Base-by-base conservation (phyloP, 2,888 invertebrate genomes). In the Acanthoscelides obtectus region DNA sequence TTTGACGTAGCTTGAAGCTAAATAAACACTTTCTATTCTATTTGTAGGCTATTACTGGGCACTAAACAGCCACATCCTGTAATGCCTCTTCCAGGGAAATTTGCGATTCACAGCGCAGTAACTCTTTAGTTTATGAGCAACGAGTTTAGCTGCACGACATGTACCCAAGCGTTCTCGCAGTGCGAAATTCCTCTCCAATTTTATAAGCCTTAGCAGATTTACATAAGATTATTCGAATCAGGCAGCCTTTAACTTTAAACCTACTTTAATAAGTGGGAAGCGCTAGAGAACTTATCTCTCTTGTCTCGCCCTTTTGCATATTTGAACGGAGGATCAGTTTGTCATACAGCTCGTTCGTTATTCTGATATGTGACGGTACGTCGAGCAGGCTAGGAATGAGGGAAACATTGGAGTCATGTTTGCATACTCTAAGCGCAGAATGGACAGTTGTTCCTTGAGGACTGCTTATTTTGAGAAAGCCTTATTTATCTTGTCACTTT, bases 201-300 rank as follows among this genome's bases (percentile, higher is more conserved):
- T 76, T 76, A 72, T 81, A 80, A 82, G 81, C 81, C 77, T 75
- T 76, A 74, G 76, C 81, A 84, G 84, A 85, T 85, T 85, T 84
- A 84, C 85, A 84, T 84, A 84, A 84, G 84, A 84, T 84, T 84
- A 84, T 84, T 84, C 83, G 82, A 83, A 84, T 83, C 83, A 83
- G 82, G 82, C 81, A 83, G 80, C 81, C 83, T 81, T 83, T 81
- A 83, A 84, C 83, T 83, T 82, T 82, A 82, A 83, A 82, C 82
- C 83, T 82, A 81, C 83, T 84, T 84, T 81, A 80, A 80, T 77
- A 79, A 80, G 79, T 79, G 79, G 79, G 80, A 80, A 78, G 79
- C 80, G 79, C 81, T 45, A 45, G 45, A 17, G 5, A 45, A 45
- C 17, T 45, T 45, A 45, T 81, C 73, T 71, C 72, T 70, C 76